Base-by-base conservation (phyloP, 2,797 vertebrate species). In the Argentina silus region DNA sequence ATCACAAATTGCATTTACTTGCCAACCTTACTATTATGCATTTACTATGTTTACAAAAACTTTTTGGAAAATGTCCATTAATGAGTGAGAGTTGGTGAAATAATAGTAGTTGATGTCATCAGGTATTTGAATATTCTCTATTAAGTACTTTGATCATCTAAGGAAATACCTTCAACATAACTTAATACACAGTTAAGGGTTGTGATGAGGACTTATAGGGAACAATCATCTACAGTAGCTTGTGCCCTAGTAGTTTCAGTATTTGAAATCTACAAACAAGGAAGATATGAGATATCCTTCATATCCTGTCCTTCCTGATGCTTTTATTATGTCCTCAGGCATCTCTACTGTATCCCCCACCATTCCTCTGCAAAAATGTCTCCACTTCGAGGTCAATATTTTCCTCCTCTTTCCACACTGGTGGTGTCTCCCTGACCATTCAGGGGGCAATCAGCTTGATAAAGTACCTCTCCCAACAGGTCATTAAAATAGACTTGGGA, bases 401-500 rank as follows among this genome's bases (percentile, higher is more conserved):
- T 85, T 55, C 44, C 69, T 77, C 76, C 63, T 68, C 10, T 56
- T 70, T 77, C 70, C 73, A 77, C 2, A 74, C 78, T 72, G 74
- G 81, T 85, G 79, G 79, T 85, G 79, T 90, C 88, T 88, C 84
- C 55, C 79, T 85, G 86, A 81, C 83, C 88, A 72, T 73, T 89
- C 87, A 56, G 72, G 75, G 83, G 86, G 83, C 89, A 82, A 75
- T 88, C 66, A 73, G 74, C 70, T 83, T 89, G 89, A 92, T 94
- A 84, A 93, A 93, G 90, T 92, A 79, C 85, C 88, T 86, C 84
- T 86, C 88, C 87, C 84, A 82, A 83, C 90, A 90, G 91, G 89
- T 93, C 92, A 93, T 94, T 93, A 93, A 90, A 90, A 91, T 86
- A 88, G 91, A 90, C 87, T 86, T 89, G 86, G 89, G 90, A 91